Conservation (phyloP, 2,888 invertebrate genomes). For the Caenorhabditis japonica region DNA sequence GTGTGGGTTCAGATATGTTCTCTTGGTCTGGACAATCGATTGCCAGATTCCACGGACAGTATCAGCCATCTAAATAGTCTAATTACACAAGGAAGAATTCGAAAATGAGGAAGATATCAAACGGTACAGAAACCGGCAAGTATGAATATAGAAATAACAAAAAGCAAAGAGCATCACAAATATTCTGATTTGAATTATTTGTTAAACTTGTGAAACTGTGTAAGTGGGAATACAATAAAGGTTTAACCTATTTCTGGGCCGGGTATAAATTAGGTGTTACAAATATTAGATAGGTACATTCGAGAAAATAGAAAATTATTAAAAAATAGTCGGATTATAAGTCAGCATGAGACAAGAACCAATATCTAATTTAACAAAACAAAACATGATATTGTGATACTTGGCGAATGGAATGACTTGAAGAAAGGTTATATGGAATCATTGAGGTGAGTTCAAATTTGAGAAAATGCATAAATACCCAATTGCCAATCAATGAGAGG, state of each 20-base stretch:
- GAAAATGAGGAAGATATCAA: background rate
- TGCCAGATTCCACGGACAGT: conserved; percentile 72
- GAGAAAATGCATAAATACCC: conserved; percentile 44
- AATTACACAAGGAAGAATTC: background rate
- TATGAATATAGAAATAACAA: background rate
- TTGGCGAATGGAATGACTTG: conserved; percentile 35
- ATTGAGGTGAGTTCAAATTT: conserved; percentile 32
- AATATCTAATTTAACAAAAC: conserved; percentile 25
- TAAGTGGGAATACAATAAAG: conserved; percentile 18
- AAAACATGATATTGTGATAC: conserved; percentile 29
- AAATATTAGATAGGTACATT: conserved; percentile 8
- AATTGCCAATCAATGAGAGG: conserved; percentile 25
- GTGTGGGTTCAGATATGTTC: conserved; percentile 72
- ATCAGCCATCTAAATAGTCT: conserved; percentile 64
- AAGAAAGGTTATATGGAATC: conserved; percentile 13
- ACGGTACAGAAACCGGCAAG: background rate
- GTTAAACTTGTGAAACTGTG: background rate
- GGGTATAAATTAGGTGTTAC: conserved; percentile 8
- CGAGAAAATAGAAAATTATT: conserved; percentile 13
- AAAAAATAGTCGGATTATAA: conserved; percentile 28
- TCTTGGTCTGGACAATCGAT: conserved; percentile 68
- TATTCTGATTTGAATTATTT: conserved; percentile 7
- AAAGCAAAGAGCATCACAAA: no score
- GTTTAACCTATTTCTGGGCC: conserved; percentile 6
- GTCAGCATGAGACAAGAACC: conserved; percentile 31